Base-by-base conservation (phyloP, 2,797 vertebrate species). In the Chaetodon trifasciatus region DNA sequence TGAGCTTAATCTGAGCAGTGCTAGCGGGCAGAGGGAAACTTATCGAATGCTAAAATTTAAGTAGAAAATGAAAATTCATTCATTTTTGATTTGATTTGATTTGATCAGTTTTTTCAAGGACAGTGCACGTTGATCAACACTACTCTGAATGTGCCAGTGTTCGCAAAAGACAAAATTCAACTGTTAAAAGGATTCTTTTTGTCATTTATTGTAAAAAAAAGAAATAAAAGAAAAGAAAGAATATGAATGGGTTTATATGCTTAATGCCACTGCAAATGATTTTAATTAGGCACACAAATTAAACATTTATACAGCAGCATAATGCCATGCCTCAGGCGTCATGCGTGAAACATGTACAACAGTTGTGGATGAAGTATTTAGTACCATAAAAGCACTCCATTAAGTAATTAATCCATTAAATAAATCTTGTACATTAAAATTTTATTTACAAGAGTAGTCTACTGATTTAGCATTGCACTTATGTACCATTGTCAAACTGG, bases 21-120 rank as follows among this genome's bases (percentile, higher is more conserved):
- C 40, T 3, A 19, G 64, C 0, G 5, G 49, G 79, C 74, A 0
- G 21, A 88, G 37, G 76, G 95, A 39, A 93, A 58, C 28, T 60
- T 90, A n/a, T 96, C 95, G 0, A 86, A 94, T 60, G 95, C 95
- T 70, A 96, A 93, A 93, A 95, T 96, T 95, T 96, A 77, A 95
- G 95, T 96, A 87, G 8, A 44, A 5, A 28, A 28, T 72, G 24
- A 16, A 52, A 8, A 47, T 55, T 24, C 17, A 63, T 63, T 46
- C 63, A 49, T 46, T 46, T 8, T 15, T 46, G 13, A 15, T 16
- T 13, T 46, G 5, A 42, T 28, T n/a, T n/a, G n/a, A n/a, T n/a
- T n/a, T n/a, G n/a, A n/a, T n/a, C n/a, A 28, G 28, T 42, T 46
- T 46, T 39, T 5, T 39, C 44, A 17, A 1, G 17, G 16, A 10